Evolutionary conservation across 1,140 invertebrate species (phyloP).

Genomic region (Microvelia longipes): DNA sequence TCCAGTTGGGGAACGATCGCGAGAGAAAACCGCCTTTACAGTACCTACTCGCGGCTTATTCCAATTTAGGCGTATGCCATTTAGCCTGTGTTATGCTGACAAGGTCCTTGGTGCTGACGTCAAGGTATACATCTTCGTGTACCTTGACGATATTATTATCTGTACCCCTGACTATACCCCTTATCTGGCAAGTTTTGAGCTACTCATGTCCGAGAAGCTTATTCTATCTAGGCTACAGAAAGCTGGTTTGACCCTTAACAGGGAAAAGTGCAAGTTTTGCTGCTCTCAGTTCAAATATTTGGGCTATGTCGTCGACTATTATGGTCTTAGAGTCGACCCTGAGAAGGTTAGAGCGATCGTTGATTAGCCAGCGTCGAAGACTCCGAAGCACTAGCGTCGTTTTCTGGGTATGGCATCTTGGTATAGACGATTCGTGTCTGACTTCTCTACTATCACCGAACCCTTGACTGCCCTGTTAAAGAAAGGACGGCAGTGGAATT

Average conservation of each 20-base stretch:
- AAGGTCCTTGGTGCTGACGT: conserved; percentile 24
- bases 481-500: conserved; percentile 19
- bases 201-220: too few species aligned
- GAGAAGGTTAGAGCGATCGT: conserved; percentile 21
- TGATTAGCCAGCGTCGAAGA: conserved; percentile 22
- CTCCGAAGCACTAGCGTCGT: conserved; percentile 15
- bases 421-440: conserved; percentile 23
- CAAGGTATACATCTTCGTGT: conserved; percentile 23
- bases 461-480: conserved; percentile 24
- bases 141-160: conserved; percentile 32
- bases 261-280: background rate
- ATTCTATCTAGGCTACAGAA: conserved; percentile 3
- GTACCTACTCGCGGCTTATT: conserved; percentile 21
- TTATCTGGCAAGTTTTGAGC: conserved; percentile 23
- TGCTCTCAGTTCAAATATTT: background rate
- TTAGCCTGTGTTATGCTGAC: conserved; percentile 30
- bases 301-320: conserved; percentile 15
- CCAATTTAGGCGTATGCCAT: conserved; percentile 31
- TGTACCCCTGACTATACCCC: conserved; percentile 25
- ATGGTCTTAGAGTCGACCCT: conserved; percentile 5
- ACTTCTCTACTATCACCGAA: conserved; percentile 22
- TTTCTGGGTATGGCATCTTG: conserved; percentile 24
- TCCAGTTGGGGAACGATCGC: conserved; percentile 7
- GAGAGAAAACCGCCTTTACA: conserved; percentile 15
- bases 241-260: background rate